Base-by-base conservation (phyloP, 2,113 vertebrate genomes). In the Podarcis raffonei region DNA sequence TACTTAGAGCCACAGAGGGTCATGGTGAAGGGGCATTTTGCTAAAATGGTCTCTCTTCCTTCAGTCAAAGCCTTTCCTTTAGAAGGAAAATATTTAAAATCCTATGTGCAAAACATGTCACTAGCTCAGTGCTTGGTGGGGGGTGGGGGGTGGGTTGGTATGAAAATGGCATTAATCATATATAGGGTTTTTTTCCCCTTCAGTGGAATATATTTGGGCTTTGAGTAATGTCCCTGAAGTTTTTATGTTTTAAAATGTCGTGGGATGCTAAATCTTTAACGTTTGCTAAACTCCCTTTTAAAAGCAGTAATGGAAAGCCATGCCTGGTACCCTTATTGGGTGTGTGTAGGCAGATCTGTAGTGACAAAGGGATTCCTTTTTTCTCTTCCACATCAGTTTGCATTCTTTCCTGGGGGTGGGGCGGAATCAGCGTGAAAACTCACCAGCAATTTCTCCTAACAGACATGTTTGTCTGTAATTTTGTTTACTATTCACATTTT, bases 171-270 rank as follows among this genome's bases (percentile, higher is more conserved):
- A 35, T 90, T 85, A 81, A 5, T 69, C 62, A 79, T 65, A 37
- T 85, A 72, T 27, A 35, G 88, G n/a, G 37, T 77, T 92, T 42
- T 20, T 62, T 42, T 4, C 30, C 13, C 30, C 59, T 75, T n/a
- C 42, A 91, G 35, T 83, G 65, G 48, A 30, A 83, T 92, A 88
- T 72, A 48, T 89, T 86, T 1, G 2, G 66, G 23, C 66, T 89
- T 42, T 76, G 66, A 93, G 62, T 91, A 93, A 87, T 90, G 74
- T 93, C 79, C 93, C 85, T 79, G 42, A 89, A 81, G 79, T 87
- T 91, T 72, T 42, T 87, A 85, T 68, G 81, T 68, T 92, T 93
- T 22, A 90, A 94, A 95, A 92, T 87, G 90, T 4, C 35, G 80
- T 78, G 90, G 83, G 75, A 92, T 78, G 87, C 53, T 88, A 90